A percentile compares a stretch with the other conserved stretches of the same genome.
phyloP scores from a whole-genome alignment of 2,888 invertebrate species.

The Zele albiditarsus region DNA sequence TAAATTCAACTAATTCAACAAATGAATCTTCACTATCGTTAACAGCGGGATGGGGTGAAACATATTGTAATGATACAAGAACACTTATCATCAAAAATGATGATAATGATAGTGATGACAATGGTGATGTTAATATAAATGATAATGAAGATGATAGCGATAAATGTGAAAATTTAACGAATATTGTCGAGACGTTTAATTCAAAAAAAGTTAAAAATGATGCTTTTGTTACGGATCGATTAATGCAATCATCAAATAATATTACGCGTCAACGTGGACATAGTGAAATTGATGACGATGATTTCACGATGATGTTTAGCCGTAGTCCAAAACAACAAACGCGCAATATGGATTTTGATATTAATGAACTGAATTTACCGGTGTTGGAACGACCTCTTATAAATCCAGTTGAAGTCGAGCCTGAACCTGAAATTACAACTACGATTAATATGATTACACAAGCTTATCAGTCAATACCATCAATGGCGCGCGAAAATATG shows the following conservation, averaged over 20 bases:
- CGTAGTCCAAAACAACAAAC: neutral
- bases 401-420: slow-evolving; percentile 13
- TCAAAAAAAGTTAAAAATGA: neutral
- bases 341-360: slow-evolving; percentile 53
- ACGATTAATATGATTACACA: slow-evolving; percentile 48
- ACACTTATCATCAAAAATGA: neutral
- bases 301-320: slow-evolving; percentile 62
- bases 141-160: slow-evolving; percentile 46
- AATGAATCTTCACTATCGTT: neutral
- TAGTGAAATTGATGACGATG: slow-evolving; percentile 59
- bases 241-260: neutral
- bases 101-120: neutral
- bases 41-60: neutral
- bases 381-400: slow-evolving; percentile 51
- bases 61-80: neutral
- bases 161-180: slow-evolving; percentile 28
- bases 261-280: slow-evolving; percentile 53
- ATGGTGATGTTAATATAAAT: slow-evolving; percentile 16
- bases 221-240: neutral
- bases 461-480: slow-evolving; percentile 11
- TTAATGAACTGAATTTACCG: slow-evolving; percentile 63
- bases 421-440: slow-evolving; percentile 59
- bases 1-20: too few relatives aligned
- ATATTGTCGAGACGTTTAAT: neutral
- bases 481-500: neutral